Conservation (phyloP, 2,888 invertebrate genomes). For the Mesopsocus fuscifrons region DNA sequence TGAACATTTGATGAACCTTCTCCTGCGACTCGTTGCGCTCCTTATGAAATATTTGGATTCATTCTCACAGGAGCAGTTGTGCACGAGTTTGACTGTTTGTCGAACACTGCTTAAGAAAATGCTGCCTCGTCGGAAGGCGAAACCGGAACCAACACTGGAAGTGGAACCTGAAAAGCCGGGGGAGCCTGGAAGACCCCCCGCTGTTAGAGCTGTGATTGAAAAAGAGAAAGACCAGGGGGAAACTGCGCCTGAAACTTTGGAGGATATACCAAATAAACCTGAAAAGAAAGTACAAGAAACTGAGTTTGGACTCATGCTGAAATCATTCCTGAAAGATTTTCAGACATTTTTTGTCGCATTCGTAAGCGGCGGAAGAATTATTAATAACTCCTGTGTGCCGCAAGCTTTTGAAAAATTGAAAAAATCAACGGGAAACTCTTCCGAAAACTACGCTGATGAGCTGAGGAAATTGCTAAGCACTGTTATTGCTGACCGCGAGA, state of each 20-base stretch:
- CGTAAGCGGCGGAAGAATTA: neutral
- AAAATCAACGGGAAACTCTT: too few species aligned
- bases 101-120: constrained; percentile 55
- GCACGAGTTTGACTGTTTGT: constrained; percentile 43
- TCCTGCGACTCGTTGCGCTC: constrained; percentile 41
- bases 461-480: neutral
- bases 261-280: too few species aligned
- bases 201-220: too few species aligned
- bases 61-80: constrained; percentile 40
- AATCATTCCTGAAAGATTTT: constrained; percentile 2
- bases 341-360: neutral
- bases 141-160: neutral
- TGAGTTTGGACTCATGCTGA: too few species aligned
- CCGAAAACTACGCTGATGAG: constrained; percentile 5
- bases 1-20: constrained; percentile 56
- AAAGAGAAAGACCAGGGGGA: too few species aligned
- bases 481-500: constrained; percentile 1
- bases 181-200: neutral
- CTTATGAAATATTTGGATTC: constrained; percentile 34
- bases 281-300: too few species aligned
- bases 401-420: constrained; percentile 4
- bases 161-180: constrained; percentile 1
- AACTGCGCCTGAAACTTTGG: too few species aligned
- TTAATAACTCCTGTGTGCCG: neutral
- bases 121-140: constrained; percentile 22